These are phyloP conservation scores for Sarcophaga variegata DNA, from an alignment of 2,888 invertebrate genomes.

Conservation along the genomic window DNA sequence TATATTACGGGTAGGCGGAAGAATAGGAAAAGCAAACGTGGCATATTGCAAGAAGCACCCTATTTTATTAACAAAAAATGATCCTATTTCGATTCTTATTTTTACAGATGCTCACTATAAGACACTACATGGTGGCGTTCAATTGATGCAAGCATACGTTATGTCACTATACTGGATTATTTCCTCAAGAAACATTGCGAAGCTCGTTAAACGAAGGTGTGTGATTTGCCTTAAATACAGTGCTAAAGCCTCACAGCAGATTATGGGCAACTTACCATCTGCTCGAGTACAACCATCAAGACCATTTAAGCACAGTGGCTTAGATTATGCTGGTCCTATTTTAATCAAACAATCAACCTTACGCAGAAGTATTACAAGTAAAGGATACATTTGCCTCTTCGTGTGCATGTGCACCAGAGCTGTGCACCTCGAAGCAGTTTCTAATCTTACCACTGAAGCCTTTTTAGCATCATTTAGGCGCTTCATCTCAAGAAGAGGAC, in stretches of 20 bases:
- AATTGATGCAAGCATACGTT: conserved; percentile 19
- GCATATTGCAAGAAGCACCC: neutral
- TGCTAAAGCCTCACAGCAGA: conserved; percentile 9
- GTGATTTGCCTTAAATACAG: conserved; percentile 40
- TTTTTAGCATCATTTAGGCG: conserved; percentile 67
- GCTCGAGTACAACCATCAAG: conserved; percentile 59
- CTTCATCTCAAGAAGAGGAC: conserved; percentile 53
- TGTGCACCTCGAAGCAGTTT: too few species aligned
- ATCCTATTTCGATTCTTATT: neutral
- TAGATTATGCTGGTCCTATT: conserved; percentile 71
- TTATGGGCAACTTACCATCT: conserved; percentile 44
- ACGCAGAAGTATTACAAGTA: conserved; percentile 29
- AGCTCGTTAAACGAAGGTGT: conserved; percentile 15
- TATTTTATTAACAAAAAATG: neutral
- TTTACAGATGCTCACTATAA: neutral
- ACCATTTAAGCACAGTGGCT: conserved; percentile 42
- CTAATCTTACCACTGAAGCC: conserved; percentile 56
- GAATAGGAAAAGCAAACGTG: conserved; percentile 46
- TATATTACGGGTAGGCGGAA: conserved; percentile 39
- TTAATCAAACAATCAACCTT: conserved; percentile 53
- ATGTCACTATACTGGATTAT: conserved; percentile 48
- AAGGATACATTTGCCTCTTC: too few species aligned
- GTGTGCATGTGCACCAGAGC: too few species aligned
- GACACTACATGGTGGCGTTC: conserved; percentile 42
- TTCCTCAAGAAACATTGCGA: conserved; percentile 41